Percentiles rank a stretch among this genome's conserved stretches.
phyloP scores from a whole-genome alignment of 1,140 invertebrate species.

The Scaptomyza hsui region DNA sequence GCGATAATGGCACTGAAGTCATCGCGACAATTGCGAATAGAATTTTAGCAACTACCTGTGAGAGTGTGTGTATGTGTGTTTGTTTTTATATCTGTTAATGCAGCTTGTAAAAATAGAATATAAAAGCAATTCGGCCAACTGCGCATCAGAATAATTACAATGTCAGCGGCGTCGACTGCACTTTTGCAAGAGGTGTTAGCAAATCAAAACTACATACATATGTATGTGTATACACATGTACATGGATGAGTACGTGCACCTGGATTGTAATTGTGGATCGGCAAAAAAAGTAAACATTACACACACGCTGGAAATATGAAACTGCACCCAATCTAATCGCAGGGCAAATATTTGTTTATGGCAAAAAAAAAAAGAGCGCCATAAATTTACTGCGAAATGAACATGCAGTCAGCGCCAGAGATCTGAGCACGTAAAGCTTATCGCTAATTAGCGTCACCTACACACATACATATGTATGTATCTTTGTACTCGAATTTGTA shows the following conservation, averaged over 20 bases:
- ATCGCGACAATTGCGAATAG: constrained; percentile 20
- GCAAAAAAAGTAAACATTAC: constrained; percentile 56
- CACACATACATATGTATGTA: background rate
- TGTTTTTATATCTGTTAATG: constrained; percentile 26
- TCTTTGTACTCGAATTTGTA: background rate
- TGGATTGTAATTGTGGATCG: constrained; percentile 4
- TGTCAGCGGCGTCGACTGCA: constrained; percentile 57
- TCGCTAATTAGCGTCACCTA: constrained; percentile 33
- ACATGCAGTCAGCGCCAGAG: constrained; percentile 9
- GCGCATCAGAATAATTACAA: constrained; percentile 75
- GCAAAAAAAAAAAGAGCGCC: constrained; percentile 18
- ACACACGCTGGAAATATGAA: constrained; percentile 1
- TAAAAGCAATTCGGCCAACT: constrained; percentile 51
- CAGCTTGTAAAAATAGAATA: constrained; percentile 37
- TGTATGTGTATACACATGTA: background rate
- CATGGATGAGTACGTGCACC: constrained; percentile 40
- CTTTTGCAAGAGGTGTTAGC: constrained; percentile 43
- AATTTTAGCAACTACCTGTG: constrained; percentile 12
- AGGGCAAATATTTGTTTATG: constrained; percentile 29
- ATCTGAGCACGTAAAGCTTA: constrained; percentile 43
- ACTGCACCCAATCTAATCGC: constrained; percentile 57
- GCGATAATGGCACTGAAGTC: constrained; percentile 34
- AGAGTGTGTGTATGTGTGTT: constrained; percentile 2
- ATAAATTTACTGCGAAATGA: constrained; percentile 22
- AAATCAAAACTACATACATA: constrained; percentile 32